Percentiles rank a stretch among this genome's conserved stretches.
These are phyloP conservation scores for Vanessa cardui DNA, from an alignment of 2,888 invertebrate species.

Conservation along the genomic window DNA sequence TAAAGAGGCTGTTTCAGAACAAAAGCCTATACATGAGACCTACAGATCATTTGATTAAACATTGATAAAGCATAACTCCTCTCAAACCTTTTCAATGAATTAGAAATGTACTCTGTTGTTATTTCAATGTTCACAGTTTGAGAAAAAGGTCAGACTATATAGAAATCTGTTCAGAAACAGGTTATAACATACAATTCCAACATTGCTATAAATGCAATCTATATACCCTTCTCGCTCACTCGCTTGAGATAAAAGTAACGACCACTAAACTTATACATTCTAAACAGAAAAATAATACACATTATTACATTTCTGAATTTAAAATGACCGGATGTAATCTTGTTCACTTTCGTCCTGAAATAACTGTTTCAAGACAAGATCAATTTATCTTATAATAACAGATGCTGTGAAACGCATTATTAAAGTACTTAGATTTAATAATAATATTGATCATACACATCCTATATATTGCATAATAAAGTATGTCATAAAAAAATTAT, in stretches of 20 bases:
- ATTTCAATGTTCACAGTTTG: background rate
- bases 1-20: slow-evolving; percentile 53
- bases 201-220: slow-evolving; percentile 77
- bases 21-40: slow-evolving; percentile 32
- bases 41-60: background rate
- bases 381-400: background rate
- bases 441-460: slow-evolving; percentile 1
- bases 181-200: slow-evolving; percentile 63
- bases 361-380: background rate
- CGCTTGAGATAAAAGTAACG: slow-evolving; percentile 38
- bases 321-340: background rate
- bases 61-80: background rate
- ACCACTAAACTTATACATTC: slow-evolving; percentile 16
- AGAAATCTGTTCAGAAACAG: slow-evolving; percentile 29
- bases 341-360: background rate
- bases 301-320: background rate
- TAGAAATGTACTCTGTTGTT: background rate
- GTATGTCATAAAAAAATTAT: slow-evolving; percentile 2
- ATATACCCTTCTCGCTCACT: slow-evolving; percentile 49
- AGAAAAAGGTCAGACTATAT: slow-evolving; percentile 4
- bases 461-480: slow-evolving; percentile 7
- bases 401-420: background rate
- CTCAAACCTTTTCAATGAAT: background rate
- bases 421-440: background rate
- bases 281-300: slow-evolving; percentile 4